Evolutionary conservation across 2,888 invertebrate species (phyloP), one percentile per base, ranked within the genome.

Genomic region (Dolomedes plantarius): DNA sequence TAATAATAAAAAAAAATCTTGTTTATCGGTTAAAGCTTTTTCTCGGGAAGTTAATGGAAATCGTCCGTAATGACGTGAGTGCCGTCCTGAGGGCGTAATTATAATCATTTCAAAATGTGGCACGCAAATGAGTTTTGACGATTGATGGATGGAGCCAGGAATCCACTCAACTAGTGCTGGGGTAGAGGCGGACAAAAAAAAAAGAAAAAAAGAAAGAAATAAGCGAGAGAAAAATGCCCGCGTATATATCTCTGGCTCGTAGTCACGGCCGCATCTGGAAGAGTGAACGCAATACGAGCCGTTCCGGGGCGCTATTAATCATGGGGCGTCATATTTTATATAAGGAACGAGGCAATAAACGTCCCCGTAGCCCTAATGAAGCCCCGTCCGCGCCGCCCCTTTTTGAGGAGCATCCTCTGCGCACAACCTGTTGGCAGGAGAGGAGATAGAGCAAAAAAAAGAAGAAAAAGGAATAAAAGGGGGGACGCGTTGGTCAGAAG

Each of bases 391-490:
- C 23, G 7, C 23, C 67, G 29, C 27, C 71, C 39, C 67, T 73
- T 16, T 16, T 31, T n/a, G n/a, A 41, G 16, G 56, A 36, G 19
- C 69, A 46, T 23, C 41, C n/a, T 13, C 39, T 41, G 41, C 23
- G 50, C 72, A 32, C 83, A 85, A 85, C 83, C 83, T 85, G 83
- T 85, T 85, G 77, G 83, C 77, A 32, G 28, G 64, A 64, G 29
- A 56, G 56, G 32, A 65, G 28, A 46, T 27, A 41, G 19, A 41
- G 65, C 2, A 9, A 6, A 31, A 73, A 67, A 74, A 80, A 71
- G 23, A 39, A 11, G 36, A 36, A 36, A 71, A 23, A 39, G 16
- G 36, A 36, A 36, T 50, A 50, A 62, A 56, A 19, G 50, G 41
- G 50, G 41, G 46, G 67, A 76, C 64, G 71, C 69, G 65, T 72